A percentile compares a stretch with the other conserved stretches of the same genome.
Conservation (phyloP, 2,797 vertebrate genomes). For the Smutsia temminckii region DNA sequence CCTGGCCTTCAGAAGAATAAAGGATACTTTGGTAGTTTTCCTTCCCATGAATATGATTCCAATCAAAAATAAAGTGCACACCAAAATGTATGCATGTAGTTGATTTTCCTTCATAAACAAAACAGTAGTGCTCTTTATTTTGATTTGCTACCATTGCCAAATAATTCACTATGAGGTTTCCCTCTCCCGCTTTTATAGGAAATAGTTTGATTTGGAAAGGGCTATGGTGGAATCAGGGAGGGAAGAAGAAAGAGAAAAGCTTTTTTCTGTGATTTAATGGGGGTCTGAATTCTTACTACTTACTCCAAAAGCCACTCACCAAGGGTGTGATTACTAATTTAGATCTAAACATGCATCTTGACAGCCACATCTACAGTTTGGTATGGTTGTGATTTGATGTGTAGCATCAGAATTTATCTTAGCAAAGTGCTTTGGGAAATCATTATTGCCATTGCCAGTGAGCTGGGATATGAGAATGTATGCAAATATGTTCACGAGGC, state of each 20-base stretch:
- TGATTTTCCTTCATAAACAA: conserved; percentile 60
- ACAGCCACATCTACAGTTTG: background rate
- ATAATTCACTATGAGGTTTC: background rate
- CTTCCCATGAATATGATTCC: conserved; percentile 49
- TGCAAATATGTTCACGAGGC: background rate
- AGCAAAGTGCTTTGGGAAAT: conserved; percentile 46
- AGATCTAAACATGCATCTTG: conserved; percentile 14
- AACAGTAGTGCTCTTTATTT: background rate
- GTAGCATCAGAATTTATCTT: conserved; percentile 36
- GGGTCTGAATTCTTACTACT: conserved; percentile 1
- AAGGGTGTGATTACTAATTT: conserved; percentile 24
- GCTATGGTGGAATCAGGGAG: background rate
- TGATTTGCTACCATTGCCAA: background rate
- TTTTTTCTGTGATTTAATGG: background rate
- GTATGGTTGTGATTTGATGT: conserved; percentile 23
- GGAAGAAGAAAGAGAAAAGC: background rate
- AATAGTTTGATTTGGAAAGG: conserved; percentile 14
- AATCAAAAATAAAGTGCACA: conserved; percentile 72
- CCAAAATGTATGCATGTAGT: conserved; percentile 58
- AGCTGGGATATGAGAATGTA: conserved; percentile 32
- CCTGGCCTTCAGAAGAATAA: conserved; percentile 22
- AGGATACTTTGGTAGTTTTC: conserved; percentile 25
- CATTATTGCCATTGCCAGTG: background rate
- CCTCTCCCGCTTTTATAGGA: background rate
- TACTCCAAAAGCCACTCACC: conserved; percentile 29